Evolutionary conservation across 2,113 vertebrate genomes (phyloP).

Genomic region (Cololabis saira): DNA sequence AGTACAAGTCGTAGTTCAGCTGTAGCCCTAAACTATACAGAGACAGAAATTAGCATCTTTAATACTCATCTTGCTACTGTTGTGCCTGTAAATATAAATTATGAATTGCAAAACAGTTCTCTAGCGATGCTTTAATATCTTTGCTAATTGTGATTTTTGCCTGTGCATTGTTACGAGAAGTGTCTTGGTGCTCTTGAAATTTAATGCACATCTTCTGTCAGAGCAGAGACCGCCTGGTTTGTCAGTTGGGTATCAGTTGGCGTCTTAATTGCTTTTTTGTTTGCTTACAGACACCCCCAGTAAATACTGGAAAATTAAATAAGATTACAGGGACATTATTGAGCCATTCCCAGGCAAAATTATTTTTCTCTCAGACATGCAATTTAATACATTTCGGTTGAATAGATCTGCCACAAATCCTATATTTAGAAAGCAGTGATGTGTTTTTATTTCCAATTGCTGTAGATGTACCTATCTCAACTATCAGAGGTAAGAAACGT

Average conservation of each 20-base stretch:
- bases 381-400: not conserved
- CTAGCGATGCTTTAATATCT: slow-evolving; percentile 4
- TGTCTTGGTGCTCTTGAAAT: not conserved
- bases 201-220: slow-evolving; percentile 2
- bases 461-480: no score
- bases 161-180: not conserved
- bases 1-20: no score
- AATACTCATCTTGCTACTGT: not conserved
- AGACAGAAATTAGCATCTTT: not conserved
- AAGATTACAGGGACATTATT: not conserved
- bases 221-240: not conserved
- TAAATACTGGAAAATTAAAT: slow-evolving; percentile 1
- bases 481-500: no score
- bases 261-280: slow-evolving; percentile 11
- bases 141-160: not conserved
- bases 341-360: not conserved
- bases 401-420: not conserved
- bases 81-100: slow-evolving; percentile 4
- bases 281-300: slow-evolving; percentile 1
- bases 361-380: not conserved
- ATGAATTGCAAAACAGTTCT: not conserved
- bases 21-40: no score
- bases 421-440: not conserved
- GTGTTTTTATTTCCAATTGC: no score
- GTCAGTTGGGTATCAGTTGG: slow-evolving; percentile 1